Evolutionary conservation across 2,113 vertebrate species (phyloP).

Genomic region (Prochilodus magdalenae): DNA sequence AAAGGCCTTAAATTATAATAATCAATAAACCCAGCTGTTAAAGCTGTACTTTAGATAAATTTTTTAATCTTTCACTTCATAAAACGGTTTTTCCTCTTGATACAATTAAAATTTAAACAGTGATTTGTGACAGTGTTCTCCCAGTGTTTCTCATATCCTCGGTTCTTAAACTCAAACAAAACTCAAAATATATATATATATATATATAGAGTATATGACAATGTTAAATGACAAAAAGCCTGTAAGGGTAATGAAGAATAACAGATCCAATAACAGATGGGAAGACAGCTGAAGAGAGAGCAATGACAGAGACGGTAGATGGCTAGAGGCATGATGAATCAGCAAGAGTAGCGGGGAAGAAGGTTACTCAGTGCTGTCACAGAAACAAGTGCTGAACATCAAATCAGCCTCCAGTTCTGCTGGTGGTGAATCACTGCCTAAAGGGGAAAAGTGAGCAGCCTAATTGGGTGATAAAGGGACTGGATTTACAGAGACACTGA

Average conservation of each 20-base stretch:
- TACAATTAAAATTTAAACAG: too few species aligned
- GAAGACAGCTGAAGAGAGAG: not conserved
- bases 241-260: not conserved
- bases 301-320: too few species aligned
- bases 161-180: too few species aligned
- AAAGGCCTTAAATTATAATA: too few species aligned
- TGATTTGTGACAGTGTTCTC: too few species aligned
- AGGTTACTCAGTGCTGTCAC: not conserved
- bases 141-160: too few species aligned
- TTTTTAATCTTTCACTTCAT: too few species aligned
- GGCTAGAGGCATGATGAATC: not conserved
- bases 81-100: too few species aligned
- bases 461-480: slow-evolving; percentile 5
- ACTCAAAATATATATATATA: too few species aligned
- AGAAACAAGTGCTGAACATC: not conserved
- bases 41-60: too few species aligned
- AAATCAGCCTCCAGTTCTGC: not conserved
- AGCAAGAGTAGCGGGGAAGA: not conserved
- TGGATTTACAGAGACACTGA: not conserved
- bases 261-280: not conserved
- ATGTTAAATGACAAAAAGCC: not conserved
- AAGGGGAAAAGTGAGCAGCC: not conserved
- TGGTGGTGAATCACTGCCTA: not conserved
- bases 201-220: not conserved
- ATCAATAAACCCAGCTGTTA: too few species aligned